These are phyloP conservation scores for Macquaria australasica DNA, from an alignment of 2,113 vertebrate genomes.

Conservation along the genomic window DNA sequence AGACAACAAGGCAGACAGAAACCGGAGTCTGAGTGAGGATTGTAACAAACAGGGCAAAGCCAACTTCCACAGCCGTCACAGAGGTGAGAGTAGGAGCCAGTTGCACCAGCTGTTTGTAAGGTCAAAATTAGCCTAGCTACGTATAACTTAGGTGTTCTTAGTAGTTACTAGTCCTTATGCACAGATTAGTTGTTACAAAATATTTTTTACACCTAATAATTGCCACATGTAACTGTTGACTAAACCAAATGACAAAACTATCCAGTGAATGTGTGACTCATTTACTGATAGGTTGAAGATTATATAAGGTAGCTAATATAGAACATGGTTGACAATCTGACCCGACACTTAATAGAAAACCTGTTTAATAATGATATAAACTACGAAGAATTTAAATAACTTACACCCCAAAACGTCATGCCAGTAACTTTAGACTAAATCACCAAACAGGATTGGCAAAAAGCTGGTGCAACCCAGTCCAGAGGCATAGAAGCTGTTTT, in stretches of 20 bases:
- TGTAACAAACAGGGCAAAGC: background rate
- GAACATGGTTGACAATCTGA: background rate
- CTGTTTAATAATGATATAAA: background rate
- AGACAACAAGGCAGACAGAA: background rate
- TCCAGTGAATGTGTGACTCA: background rate
- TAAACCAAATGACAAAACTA: background rate
- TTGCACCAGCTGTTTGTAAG: background rate
- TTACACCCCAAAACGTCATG: background rate
- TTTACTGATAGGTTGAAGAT: background rate
- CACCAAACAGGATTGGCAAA: background rate
- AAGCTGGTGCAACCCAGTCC: background rate
- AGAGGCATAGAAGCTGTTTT: background rate
- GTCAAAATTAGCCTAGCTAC: background rate
- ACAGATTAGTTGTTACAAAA: background rate
- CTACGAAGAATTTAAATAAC: background rate
- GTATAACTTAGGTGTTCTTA: background rate
- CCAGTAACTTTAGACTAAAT: background rate
- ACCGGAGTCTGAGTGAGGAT: background rate
- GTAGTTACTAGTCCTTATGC: background rate
- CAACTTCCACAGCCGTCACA: background rate
- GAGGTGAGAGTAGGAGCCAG: constrained; percentile 25
- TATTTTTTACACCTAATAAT: background rate
- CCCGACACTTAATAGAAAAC: background rate
- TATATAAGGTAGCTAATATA: background rate
- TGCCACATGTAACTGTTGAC: background rate